Percentiles rank a stretch among this genome's conserved stretches.
phyloP scores from a whole-genome alignment of 2,113 vertebrate genomes.

The Paraplagusia blochii region DNA sequence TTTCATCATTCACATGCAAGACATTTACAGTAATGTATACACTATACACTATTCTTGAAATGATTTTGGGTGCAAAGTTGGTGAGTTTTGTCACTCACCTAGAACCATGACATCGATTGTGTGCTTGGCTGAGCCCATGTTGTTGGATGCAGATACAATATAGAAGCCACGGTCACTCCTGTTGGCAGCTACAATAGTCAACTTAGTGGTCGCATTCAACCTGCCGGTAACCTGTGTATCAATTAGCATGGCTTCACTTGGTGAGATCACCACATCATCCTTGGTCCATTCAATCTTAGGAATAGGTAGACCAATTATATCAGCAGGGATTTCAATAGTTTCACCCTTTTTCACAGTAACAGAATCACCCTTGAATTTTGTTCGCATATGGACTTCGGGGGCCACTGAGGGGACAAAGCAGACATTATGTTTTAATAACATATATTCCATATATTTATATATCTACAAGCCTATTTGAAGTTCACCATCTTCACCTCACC shows the following conservation, averaged over 20 bases:
- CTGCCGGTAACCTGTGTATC: slow-evolving; percentile 86
- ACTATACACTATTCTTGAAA: too few species aligned
- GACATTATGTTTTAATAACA: not conserved
- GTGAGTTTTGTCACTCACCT: slow-evolving; percentile 74
- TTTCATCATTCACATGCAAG: too few species aligned
- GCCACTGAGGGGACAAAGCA: slow-evolving; percentile 31
- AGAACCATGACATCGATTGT: slow-evolving; percentile 84
- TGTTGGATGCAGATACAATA: slow-evolving; percentile 86
- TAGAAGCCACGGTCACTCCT: slow-evolving; percentile 86
- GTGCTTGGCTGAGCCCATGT: slow-evolving; percentile 85
- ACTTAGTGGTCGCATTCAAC: slow-evolving; percentile 82
- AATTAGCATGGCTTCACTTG: slow-evolving; percentile 81
- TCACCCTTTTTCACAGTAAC: slow-evolving; percentile 90
- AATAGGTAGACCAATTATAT: slow-evolving; percentile 90
- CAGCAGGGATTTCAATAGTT: slow-evolving; percentile 87
- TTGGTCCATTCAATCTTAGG: slow-evolving; percentile 96
- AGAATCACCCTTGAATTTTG: slow-evolving; percentile 85
- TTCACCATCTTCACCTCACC: slow-evolving; percentile 64
- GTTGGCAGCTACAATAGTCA: slow-evolving; percentile 78
- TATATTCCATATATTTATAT: too few species aligned
- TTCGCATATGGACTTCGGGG: slow-evolving; percentile 77
- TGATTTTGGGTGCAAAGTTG: too few species aligned
- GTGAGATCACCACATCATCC: slow-evolving; percentile 84
- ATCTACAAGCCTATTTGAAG: not conserved
- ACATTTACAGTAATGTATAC: too few species aligned